Base-by-base conservation (phyloP, 2,797 vertebrate genomes). In the Silurus aristotelis region DNA sequence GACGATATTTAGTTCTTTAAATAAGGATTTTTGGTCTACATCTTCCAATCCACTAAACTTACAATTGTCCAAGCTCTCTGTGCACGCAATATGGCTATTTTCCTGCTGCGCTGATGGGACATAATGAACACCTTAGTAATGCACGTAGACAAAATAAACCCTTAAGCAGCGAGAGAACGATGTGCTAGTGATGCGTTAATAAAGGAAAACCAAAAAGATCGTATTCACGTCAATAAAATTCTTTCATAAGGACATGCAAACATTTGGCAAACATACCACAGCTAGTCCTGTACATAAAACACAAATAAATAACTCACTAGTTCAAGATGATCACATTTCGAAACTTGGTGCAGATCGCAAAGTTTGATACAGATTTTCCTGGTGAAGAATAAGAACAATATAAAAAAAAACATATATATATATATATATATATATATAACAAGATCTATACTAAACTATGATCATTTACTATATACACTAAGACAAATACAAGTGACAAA, bases 201-300 rank as follows among this genome's bases (percentile, higher is more conserved):
- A 52, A 52, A 52, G 10, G 2, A 52, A 78, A 85, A 86, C 52
- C 85, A 82, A 83, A 86, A 60, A 77, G 85, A 90, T 88, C 89
- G 25, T 88, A 85, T 60, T 48, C 66, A 80, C 31, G 79, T 78
- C 86, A 87, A 61, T 71, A 76, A 68, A 61, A 81, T 72, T 83
- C 46, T 70, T 56, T 79, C 80, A 87, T 82, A 71, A 81, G 43
- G 8, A 63, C 64, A 80, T 25, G 66, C 70, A 83, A 64, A 60
- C 25, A 70, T 66, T 52, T 52, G 61, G 43, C 9, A 31, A 75
- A 84, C 15, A 75, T n/a, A 25, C 60, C 38, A 79, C 72, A 83
- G 80, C 60, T 76, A 87, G 56, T 17, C 22, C 5, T 58, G 48
- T 14, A 58, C 77, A 71, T 70, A 61, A 46, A 83, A 78, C 78